Conservation (phyloP, 2,113 vertebrate genomes). For the Bagarius yarrelli region DNA sequence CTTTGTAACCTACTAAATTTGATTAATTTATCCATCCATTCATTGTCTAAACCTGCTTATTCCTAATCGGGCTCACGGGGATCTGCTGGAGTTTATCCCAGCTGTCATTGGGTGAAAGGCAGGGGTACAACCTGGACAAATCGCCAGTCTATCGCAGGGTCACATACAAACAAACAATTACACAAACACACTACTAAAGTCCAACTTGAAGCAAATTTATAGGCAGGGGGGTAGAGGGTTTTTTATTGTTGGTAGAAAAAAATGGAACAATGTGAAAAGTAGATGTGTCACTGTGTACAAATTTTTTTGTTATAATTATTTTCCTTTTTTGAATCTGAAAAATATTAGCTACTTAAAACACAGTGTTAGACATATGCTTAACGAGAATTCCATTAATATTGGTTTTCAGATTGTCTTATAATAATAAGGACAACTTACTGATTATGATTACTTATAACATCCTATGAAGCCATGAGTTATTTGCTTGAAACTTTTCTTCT, state of each 20-base stretch:
- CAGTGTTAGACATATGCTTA: neutral
- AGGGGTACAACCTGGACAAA: too few relatives aligned
- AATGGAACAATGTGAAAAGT: neutral
- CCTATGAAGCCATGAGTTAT: neutral
- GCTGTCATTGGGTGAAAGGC: too few relatives aligned
- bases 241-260: neutral
- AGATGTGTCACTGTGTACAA: neutral
- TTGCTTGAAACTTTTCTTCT: too few relatives aligned
- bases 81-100: too few relatives aligned
- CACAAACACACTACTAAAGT: too few relatives aligned
- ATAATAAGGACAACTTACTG: neutral
- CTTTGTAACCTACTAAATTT: too few relatives aligned
- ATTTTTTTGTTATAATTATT: neutral
- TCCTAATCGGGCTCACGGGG: too few relatives aligned
- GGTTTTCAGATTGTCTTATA: neutral
- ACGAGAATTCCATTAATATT: neutral
- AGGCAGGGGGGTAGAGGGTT: neutral
- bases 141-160: too few relatives aligned
- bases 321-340: neutral
- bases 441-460: constrained; percentile 1
- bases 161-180: too few relatives aligned
- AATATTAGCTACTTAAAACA: neutral
- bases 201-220: too few relatives aligned
- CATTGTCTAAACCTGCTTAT: too few relatives aligned
- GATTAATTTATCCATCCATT: too few relatives aligned